Conservation (phyloP, 2,113 vertebrate species). For the Eptatretus burgeri region DNA sequence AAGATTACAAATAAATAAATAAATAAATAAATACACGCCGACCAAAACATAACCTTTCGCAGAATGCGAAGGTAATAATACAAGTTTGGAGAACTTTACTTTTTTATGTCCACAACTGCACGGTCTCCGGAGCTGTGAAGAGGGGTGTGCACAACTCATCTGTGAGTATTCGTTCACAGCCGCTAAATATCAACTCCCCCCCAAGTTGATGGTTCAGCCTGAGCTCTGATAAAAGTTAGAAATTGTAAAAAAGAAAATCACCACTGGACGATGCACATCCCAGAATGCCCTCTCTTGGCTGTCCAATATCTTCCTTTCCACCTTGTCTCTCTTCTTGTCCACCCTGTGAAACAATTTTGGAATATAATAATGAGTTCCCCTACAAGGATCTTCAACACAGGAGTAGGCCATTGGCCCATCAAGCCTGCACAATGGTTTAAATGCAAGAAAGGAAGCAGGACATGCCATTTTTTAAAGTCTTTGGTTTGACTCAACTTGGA, state of each 20-base stretch:
- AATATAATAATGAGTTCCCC: neutral
- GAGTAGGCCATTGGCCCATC: neutral
- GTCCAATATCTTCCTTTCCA: constrained; percentile 78
- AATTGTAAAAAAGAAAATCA: constrained; percentile 17
- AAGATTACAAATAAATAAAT: too few relatives aligned
- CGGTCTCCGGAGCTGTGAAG: too few relatives aligned
- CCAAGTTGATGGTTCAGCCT: too few relatives aligned
- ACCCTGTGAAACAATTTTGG: constrained; percentile 27
- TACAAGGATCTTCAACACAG: neutral
- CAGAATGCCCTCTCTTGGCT: constrained; percentile 90
- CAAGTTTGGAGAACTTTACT: too few relatives aligned
- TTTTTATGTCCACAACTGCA: too few relatives aligned
- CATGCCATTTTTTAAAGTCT: neutral
- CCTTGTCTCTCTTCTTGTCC: constrained; percentile 85
- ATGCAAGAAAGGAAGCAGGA: neutral
- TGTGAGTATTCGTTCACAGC: too few relatives aligned
- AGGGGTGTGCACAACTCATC: too few relatives aligned
- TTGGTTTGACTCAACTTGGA: neutral
- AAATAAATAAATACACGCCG: too few relatives aligned
- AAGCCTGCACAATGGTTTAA: neutral
- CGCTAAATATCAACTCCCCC: too few relatives aligned
- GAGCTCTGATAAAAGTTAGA: too few relatives aligned
- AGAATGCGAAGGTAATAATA: too few relatives aligned
- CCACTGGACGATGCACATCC: constrained; percentile 87
- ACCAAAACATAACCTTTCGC: too few relatives aligned